These are phyloP conservation scores for Euwallacea fornicatus DNA, from an alignment of 1,140 invertebrate species.

Conservation along the genomic window DNA sequence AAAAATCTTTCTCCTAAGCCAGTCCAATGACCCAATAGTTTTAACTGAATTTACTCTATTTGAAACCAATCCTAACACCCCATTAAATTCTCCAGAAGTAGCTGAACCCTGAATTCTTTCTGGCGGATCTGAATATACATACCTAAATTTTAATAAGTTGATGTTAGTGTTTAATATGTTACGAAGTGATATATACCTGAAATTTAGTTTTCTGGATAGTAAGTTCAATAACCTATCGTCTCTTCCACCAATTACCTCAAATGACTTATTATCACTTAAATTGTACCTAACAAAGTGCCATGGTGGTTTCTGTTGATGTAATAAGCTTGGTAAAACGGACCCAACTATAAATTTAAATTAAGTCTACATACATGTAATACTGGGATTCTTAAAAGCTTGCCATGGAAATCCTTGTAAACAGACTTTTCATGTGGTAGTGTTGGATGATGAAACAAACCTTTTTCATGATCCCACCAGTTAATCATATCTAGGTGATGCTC, in stretches of 20 bases:
- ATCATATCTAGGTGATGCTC: constrained; percentile 60
- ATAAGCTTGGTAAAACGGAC: neutral
- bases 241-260: constrained; percentile 66
- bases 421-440: constrained; percentile 60
- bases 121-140: constrained; percentile 68
- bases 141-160: constrained; percentile 50
- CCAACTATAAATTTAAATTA: neutral
- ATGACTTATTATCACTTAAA: constrained; percentile 55
- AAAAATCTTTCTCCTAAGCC: constrained; percentile 2
- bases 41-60: constrained; percentile 56
- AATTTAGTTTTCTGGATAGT: constrained; percentile 66
- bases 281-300: constrained; percentile 70
- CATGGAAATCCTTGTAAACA: constrained; percentile 65
- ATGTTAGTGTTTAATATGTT: no score
- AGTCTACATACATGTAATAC: constrained; percentile 58
- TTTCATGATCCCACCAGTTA: constrained; percentile 67
- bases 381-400: constrained; percentile 64
- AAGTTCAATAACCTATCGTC: constrained; percentile 66
- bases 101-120: constrained; percentile 68
- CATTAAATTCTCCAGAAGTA: constrained; percentile 63
- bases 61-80: constrained; percentile 68
- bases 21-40: no score
- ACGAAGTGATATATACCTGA: constrained; percentile 53
- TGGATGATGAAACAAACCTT: constrained; percentile 62
- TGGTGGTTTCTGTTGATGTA: constrained; percentile 64